phyloP scores from a whole-genome alignment of 2,113 vertebrate species.

The Phalacrocorax pelagicus region DNA sequence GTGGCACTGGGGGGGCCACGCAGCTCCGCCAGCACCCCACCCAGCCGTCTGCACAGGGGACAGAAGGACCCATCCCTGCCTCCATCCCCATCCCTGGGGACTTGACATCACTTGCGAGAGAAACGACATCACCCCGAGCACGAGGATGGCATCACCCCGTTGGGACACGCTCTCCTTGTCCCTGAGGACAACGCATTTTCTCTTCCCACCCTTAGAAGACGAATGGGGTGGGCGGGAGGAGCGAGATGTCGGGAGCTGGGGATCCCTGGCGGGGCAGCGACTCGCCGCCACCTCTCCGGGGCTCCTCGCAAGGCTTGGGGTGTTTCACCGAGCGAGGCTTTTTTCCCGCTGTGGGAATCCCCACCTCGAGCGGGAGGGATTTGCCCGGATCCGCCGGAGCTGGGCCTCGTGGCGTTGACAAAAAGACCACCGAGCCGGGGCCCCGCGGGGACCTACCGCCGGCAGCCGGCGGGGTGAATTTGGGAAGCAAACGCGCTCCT shows the following conservation, averaged over 20 bases:
- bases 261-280: no score
- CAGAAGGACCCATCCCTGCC: neutral
- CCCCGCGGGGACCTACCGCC: neutral
- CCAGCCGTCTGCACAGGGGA: rapidly evolving
- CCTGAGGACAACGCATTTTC: neutral
- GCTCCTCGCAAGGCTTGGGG: no score
- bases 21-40: neutral
- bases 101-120: neutral
- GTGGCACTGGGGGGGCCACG: neutral
- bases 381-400: neutral
- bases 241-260: no score
- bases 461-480: neutral
- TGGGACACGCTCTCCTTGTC: neutral
- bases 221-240: rapidly evolving
- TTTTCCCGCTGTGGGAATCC: neutral
- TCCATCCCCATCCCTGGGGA: neutral
- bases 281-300: no score
- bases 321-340: neutral
- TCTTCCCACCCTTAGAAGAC: neutral
- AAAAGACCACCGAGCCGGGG: neutral
- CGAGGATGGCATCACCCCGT: neutral
- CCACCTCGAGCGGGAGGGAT: neutral
- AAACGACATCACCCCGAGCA: neutral
- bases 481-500: constrained; percentile 3
- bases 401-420: neutral